Evolutionary conservation across 2,113 vertebrate genomes (phyloP).

Genomic region (Pachycephala philippinensis): DNA sequence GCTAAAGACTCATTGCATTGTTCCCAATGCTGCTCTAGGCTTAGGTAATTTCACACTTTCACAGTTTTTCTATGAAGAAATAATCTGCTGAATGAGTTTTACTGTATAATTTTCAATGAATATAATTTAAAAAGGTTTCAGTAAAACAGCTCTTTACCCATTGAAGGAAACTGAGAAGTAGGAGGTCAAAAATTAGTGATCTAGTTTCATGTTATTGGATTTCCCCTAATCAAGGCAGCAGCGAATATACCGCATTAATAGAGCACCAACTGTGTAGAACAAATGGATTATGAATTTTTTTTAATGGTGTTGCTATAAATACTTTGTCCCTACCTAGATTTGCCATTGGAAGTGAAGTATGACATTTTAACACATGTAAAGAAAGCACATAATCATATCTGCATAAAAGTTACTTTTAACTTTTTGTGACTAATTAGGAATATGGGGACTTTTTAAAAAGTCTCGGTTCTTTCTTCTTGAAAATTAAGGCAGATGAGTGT

Average conservation of each 20-base stretch:
- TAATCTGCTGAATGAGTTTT: not conserved
- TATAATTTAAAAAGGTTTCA: not conserved
- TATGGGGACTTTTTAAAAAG: not conserved
- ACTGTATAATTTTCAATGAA: not conserved
- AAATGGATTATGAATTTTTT: not conserved
- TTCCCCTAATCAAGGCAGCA: not conserved
- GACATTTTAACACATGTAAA: not conserved
- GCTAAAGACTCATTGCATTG: not conserved
- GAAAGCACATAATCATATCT: not conserved
- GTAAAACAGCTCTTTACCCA: not conserved
- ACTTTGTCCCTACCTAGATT: not conserved
- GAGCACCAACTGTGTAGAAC: not conserved
- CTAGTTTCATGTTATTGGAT: slow-evolving; percentile 11
- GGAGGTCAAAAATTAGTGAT: slow-evolving; percentile 23
- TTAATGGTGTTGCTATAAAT: not conserved
- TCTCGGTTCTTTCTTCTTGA: not conserved
- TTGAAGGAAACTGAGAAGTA: slow-evolving; percentile 11
- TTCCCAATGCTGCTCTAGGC: not conserved
- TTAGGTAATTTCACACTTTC: not conserved
- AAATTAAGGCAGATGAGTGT: not conserved
- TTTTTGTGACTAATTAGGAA: not conserved
- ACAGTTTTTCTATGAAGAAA: not conserved
- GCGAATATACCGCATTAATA: not conserved
- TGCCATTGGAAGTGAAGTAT: not conserved
- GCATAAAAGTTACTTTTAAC: not conserved